Base-by-base conservation (phyloP, 1,140 invertebrate species). In the Penaeus japonicus region DNA sequence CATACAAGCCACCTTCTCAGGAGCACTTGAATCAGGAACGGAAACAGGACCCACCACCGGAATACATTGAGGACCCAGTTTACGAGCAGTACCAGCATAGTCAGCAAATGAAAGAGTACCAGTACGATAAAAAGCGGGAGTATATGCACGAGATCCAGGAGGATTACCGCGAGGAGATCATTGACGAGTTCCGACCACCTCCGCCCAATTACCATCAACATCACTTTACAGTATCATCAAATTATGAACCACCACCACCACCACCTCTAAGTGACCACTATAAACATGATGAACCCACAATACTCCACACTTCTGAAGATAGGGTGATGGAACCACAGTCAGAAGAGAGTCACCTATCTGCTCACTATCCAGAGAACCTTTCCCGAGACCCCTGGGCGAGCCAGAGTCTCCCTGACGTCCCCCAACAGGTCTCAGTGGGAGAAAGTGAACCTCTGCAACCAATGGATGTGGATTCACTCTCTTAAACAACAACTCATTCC, bases 191-290 rank as follows among this genome's bases (percentile, higher is more conserved):
- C 47, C 47, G 47, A 47, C 47, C 47, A 70, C 85, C 85, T 20
- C 85, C 85, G 7, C 85, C 85, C 18, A 87, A 59, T 65, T 87
- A 87, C n/a, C 85, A 87, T 27, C 85, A 87, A 30, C 85, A 87
- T 17, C 85, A 87, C 22, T 87, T 87, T 62, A 87, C 55, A 27
- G 81, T 87, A 57, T 62, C 85, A 62, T 54, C 77, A 10, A 32
- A 57, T 47, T 47, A 47, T 47, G 47, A 47, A 47, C 47, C 39
- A 2, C 39, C 47, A 47, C 47, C 39, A 2, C 39, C 47, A 12
- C 47, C 47, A 47, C 47, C 47, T 47, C 47, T 47, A 15, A 47
- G 15, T 47, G 47, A 47, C 47, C 47, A 47, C 24, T 87, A 87
- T 47, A 62, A 32, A 4, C 85, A 80, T 30, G 85, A 87, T 12